A percentile compares a stretch with the other conserved stretches of the same genome.
Evolutionary conservation across 2,113 vertebrate species (phyloP).

Genomic region (Nanorana parkeri): DNA sequence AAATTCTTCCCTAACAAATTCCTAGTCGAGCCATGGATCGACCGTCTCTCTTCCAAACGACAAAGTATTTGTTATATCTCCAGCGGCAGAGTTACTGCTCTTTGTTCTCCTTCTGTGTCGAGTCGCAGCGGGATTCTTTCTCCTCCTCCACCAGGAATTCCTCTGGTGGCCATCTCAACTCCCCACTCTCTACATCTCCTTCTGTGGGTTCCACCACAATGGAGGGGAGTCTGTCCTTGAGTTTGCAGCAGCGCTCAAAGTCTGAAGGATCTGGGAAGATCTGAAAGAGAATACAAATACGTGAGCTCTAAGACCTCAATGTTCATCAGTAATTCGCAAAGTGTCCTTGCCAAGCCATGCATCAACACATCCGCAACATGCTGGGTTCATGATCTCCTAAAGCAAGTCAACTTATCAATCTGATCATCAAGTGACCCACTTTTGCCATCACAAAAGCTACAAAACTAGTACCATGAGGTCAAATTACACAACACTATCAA

Average conservation of each 20-base stretch:
- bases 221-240: constrained; percentile 95
- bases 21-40: constrained; percentile 63
- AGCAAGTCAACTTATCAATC: too few species aligned
- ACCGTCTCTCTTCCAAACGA: constrained; percentile 49
- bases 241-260: constrained; percentile 94
- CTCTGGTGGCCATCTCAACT: constrained; percentile 96
- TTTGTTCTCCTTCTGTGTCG: constrained; percentile 73
- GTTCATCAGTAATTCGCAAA: too few species aligned
- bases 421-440: too few species aligned
- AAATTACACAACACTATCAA: too few species aligned
- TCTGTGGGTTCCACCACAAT: constrained; percentile 96
- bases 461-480: too few species aligned
- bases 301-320: neutral
- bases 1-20: constrained; percentile 53
- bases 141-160: constrained; percentile 89
- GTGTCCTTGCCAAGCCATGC: too few species aligned
- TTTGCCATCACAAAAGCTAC: too few species aligned
- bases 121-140: constrained; percentile 73
- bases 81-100: constrained; percentile 71
- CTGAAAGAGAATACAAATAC: constrained; percentile 68
- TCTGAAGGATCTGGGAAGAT: constrained; percentile 97
- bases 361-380: too few species aligned
- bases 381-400: too few species aligned
- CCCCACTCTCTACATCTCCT: constrained; percentile 93
- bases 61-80: neutral